Percentiles rank a stretch among this genome's conserved stretches.
These are phyloP conservation scores for Muricea muricata DNA, from an alignment of 92 coral and sea anemone genomes.

Conservation along the genomic window DNA sequence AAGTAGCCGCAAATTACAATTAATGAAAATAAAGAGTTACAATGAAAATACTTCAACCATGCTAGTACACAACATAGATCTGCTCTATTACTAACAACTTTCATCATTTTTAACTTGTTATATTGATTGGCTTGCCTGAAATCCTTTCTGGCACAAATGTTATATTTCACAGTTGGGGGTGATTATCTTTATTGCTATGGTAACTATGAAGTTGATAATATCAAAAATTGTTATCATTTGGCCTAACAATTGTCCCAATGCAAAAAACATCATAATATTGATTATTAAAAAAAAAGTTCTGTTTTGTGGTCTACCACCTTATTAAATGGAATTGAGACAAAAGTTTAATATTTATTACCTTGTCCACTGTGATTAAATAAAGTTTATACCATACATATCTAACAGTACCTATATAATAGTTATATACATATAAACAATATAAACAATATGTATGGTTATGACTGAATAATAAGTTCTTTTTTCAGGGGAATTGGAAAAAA, in stretches of 20 bases:
- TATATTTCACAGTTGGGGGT: too few species aligned
- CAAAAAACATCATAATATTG: too few species aligned
- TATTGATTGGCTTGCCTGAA: background rate
- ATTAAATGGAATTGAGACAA: too few species aligned
- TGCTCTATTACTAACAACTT: background rate
- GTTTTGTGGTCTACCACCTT: too few species aligned
- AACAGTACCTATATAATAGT: too few species aligned
- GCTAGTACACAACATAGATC: conserved; percentile 5
- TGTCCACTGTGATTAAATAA: too few species aligned
- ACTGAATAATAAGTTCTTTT: background rate
- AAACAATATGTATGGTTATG: too few species aligned
- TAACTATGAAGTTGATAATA: background rate
- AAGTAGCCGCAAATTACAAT: background rate
- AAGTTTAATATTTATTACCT: too few species aligned
- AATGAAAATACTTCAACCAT: background rate
- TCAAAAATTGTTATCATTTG: too few species aligned
- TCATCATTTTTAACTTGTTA: background rate
- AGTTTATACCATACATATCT: too few species aligned
- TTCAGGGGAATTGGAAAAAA: background rate
- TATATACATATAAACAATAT: background rate
- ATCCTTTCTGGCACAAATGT: background rate
- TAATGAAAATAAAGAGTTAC: background rate
- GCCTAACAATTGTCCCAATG: too few species aligned
- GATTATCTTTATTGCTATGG: conserved; percentile 16
- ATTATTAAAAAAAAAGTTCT: too few species aligned